Evolutionary conservation across 2,888 invertebrate species (phyloP).

Genomic region (Smittia aterrima): DNA sequence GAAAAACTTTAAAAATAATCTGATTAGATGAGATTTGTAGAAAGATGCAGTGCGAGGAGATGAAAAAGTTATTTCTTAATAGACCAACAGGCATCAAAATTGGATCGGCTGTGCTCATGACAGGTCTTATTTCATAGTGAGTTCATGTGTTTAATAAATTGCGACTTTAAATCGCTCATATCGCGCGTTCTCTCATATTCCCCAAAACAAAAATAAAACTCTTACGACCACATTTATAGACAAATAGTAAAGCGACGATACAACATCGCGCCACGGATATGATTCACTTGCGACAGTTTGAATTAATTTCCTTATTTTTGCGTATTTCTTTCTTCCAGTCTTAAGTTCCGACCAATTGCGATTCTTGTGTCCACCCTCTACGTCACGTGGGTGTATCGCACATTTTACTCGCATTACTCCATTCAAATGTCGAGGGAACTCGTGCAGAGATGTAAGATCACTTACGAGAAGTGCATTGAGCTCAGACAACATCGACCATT

Average conservation of each 20-base stretch:
- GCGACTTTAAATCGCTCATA: conserved; percentile 27
- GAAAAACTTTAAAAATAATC: conserved; percentile 23
- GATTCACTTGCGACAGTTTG: conserved; percentile 6
- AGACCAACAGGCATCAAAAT: conserved; percentile 35
- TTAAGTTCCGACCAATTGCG: conserved; percentile 35
- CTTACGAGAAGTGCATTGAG: conserved; percentile 2
- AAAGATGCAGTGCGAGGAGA: conserved; percentile 39
- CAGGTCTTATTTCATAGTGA: conserved; percentile 35
- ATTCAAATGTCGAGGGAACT: conserved; percentile 29
- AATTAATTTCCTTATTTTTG: neutral
- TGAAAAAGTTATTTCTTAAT: conserved; percentile 35
- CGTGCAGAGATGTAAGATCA: neutral
- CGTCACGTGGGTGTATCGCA: conserved; percentile 32
- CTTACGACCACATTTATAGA: neutral
- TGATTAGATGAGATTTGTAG: conserved; percentile 13
- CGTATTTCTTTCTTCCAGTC: neutral
- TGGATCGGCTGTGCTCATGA: conserved; percentile 24
- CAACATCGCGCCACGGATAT: conserved; percentile 20
- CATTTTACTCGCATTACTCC: conserved; percentile 31
- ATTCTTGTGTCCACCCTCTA: conserved; percentile 29
- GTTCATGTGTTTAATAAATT: conserved; percentile 13
- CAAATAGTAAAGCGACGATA: neutral
- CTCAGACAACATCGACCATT: conserved; percentile 11
- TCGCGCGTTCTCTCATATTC: conserved; percentile 14
- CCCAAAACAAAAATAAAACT: neutral